Evolutionary conservation across 2,888 invertebrate species (phyloP).

Genomic region (Teinopalpus imperialis): DNA sequence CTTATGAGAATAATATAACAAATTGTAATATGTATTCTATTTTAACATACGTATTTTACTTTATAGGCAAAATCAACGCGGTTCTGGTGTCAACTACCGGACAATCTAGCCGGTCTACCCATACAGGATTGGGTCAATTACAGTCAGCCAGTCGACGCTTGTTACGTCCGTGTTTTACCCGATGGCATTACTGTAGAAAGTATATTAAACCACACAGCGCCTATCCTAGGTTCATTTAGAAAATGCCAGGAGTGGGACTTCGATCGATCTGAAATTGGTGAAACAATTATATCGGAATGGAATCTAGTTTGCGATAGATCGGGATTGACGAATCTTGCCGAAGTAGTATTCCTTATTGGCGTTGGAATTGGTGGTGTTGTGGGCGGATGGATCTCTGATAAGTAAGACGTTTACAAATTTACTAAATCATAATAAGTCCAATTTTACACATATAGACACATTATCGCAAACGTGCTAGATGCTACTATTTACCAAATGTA

Average conservation of each 20-base stretch:
- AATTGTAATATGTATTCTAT: too few species aligned
- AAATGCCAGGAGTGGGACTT: constrained; percentile 84
- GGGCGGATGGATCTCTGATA: constrained; percentile 90
- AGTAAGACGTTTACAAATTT: constrained; percentile 50
- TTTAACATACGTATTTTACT: too few species aligned
- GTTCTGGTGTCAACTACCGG: constrained; percentile 87
- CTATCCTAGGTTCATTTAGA: constrained; percentile 58
- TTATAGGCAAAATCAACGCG: constrained; percentile 83
- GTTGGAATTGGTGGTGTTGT: constrained; percentile 89
- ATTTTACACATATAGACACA: too few species aligned
- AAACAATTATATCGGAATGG: constrained; percentile 90
- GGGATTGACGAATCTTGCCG: constrained; percentile 86
- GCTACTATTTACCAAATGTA: too few species aligned
- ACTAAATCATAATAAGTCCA: constrained; percentile 5
- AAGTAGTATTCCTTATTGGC: constrained; percentile 89
- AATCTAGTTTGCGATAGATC: constrained; percentile 87
- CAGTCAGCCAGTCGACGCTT: constrained; percentile 83
- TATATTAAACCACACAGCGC: constrained; percentile 62
- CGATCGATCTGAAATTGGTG: constrained; percentile 79
- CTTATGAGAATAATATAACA: too few species aligned
- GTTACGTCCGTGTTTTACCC: constrained; percentile 76
- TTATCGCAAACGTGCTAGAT: too few species aligned
- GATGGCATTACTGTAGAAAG: constrained; percentile 56
- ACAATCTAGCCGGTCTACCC: constrained; percentile 76
- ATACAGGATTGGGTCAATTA: constrained; percentile 84